Percentiles rank a stretch among this genome's conserved stretches.
These are phyloP conservation scores for Pinctada fucata DNA, from an alignment of 2,888 invertebrate genomes.

Conservation along the genomic window DNA sequence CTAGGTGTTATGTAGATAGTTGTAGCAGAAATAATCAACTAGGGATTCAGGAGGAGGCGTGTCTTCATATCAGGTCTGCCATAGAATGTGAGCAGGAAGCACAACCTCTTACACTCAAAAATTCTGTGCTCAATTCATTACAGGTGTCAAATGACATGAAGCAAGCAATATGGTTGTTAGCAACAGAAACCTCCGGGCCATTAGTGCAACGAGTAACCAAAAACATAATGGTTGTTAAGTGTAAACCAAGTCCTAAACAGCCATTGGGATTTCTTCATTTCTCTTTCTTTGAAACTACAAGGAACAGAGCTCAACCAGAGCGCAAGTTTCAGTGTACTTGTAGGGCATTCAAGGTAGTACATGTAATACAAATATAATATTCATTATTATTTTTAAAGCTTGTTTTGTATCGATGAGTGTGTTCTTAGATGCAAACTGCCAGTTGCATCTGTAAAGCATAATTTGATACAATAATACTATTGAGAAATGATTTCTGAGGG, in stretches of 20 bases:
- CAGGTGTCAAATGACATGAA: conserved; percentile 82
- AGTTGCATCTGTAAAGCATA: background rate
- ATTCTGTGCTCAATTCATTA: conserved; percentile 81
- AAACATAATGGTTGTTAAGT: conserved; percentile 85
- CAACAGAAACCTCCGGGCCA: conserved; percentile 81
- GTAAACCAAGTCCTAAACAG: conserved; percentile 83
- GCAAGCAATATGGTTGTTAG: conserved; percentile 81
- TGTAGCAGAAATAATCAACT: conserved; percentile 66
- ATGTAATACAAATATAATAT: background rate
- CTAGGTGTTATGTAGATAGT: conserved; percentile 76
- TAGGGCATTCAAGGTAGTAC: conserved; percentile 79
- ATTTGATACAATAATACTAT: no score
- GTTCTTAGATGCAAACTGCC: background rate
- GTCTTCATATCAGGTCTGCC: conserved; percentile 83
- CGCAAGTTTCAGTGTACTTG: conserved; percentile 82
- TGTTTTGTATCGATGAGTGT: background rate
- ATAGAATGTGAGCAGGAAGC: conserved; percentile 82
- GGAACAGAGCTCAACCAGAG: conserved; percentile 75
- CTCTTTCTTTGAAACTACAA: conserved; percentile 78
- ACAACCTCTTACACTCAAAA: conserved; percentile 81
- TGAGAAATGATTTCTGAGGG: no score
- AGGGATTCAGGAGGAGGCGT: conserved; percentile 71
- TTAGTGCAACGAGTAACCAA: conserved; percentile 85
- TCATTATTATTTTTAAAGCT: background rate
- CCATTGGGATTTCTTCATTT: conserved; percentile 86